Percentiles rank a stretch among this genome's conserved stretches.
phyloP scores from a whole-genome alignment of 1,140 invertebrate species.

The Trissolcus basalis region DNA sequence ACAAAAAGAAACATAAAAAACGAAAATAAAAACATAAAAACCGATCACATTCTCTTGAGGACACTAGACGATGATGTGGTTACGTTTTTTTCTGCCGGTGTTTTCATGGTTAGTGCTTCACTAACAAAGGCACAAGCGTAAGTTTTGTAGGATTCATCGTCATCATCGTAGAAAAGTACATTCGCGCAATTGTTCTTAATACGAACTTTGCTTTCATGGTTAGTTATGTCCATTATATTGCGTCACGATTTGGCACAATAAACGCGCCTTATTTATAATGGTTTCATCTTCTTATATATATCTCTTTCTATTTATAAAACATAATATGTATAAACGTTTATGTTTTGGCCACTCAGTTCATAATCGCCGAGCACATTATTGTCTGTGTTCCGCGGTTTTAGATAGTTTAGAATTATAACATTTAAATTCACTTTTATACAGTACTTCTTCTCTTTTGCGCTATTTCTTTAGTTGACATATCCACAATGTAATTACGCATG shows the following conservation, averaged over 20 bases:
- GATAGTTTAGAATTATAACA: conserved; percentile 72
- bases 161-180: conserved; percentile 56
- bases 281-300: conserved; percentile 59
- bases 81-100: conserved; percentile 55
- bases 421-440: conserved; percentile 75
- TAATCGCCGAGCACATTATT: conserved; percentile 71
- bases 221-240: conserved; percentile 53
- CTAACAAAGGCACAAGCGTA: conserved; percentile 74
- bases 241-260: conserved; percentile 71
- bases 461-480: conserved; percentile 50
- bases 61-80: conserved; percentile 65
- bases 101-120: conserved; percentile 62
- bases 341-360: conserved; percentile 75
- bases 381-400: conserved; percentile 72
- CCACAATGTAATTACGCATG: conserved; percentile 42
- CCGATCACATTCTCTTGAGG: conserved; percentile 57
- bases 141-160: conserved; percentile 67
- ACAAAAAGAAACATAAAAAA: conserved; percentile 40
- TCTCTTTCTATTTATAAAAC: conserved; percentile 65
- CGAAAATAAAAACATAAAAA: conserved; percentile 34
- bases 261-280: conserved; percentile 65
- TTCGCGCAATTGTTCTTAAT: conserved; percentile 41
- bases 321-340: conserved; percentile 76
- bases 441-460: conserved; percentile 62
- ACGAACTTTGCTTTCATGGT: conserved; percentile 57